These are phyloP conservation scores for Leptodactylus fuscus DNA, from an alignment of 2,113 vertebrate genomes.

Conservation along the genomic window DNA sequence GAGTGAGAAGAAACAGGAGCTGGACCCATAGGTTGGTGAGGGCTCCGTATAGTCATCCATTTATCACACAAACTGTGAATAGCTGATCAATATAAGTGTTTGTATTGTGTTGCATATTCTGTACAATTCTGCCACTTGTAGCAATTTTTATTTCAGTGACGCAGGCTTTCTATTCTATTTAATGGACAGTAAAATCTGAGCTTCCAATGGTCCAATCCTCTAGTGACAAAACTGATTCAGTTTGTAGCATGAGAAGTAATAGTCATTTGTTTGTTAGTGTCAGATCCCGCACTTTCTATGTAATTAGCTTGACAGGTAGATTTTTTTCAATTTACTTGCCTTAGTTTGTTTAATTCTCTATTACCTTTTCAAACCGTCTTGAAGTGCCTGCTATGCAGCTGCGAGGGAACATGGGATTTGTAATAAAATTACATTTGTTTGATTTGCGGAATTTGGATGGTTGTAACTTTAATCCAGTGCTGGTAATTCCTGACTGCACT, in stretches of 20 bases:
- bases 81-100: no score
- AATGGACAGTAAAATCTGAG: not conserved
- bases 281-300: not conserved
- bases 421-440: conserved; percentile 53
- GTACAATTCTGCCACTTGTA: not conserved
- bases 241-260: not conserved
- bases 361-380: conserved; percentile 25
- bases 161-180: not conserved
- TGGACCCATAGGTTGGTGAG: no score
- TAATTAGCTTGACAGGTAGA: conserved; percentile 21
- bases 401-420: conserved; percentile 48
- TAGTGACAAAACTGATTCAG: not conserved
- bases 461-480: conserved; percentile 45
- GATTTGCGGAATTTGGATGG: conserved; percentile 42
- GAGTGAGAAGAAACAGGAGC: no score
- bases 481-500: conserved; percentile 46
- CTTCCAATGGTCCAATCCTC: not conserved
- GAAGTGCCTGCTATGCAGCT: conserved; percentile 33
- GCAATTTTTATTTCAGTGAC: no score
- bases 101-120: not conserved
- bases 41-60: no score
- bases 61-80: no score
- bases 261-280: conserved; percentile 15
- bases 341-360: conserved; percentile 24
- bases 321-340: not conserved